These are phyloP conservation scores for Neosilurus hyrtlii DNA, from an alignment of 2,797 vertebrate species.

Conservation along the genomic window DNA sequence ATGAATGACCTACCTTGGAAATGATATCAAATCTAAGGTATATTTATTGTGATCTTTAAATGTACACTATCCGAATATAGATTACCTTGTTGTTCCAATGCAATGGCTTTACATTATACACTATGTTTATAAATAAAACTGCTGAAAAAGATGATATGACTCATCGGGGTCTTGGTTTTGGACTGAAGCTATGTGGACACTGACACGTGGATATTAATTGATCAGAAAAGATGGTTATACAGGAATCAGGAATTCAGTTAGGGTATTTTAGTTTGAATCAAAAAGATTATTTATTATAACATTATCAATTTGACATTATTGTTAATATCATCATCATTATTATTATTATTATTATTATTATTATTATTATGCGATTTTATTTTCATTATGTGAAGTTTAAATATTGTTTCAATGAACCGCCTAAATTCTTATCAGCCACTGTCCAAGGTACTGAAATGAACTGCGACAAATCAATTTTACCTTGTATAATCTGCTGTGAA, in stretches of 20 bases:
- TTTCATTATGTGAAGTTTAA: background rate
- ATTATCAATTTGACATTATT: background rate
- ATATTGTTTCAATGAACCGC: background rate
- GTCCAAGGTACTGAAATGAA: slow-evolving; percentile 69
- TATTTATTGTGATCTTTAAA: slow-evolving; percentile 97
- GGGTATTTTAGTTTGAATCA: background rate
- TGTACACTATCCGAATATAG: slow-evolving; percentile 78
- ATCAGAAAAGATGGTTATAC: background rate
- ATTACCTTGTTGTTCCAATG: slow-evolving; percentile 83
- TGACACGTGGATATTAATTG: background rate
- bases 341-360: no score
- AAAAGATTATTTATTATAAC: background rate
- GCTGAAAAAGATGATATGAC: slow-evolving; percentile 64
- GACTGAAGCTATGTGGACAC: background rate
- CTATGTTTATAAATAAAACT: slow-evolving; percentile 99
- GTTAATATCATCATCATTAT: background rate
- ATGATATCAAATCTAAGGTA: slow-evolving; percentile 75
- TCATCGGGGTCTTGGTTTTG: background rate
- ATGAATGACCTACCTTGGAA: slow-evolving; percentile 67
- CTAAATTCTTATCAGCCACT: slow-evolving; percentile 47
- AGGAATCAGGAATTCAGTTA: background rate
- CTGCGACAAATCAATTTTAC: background rate
- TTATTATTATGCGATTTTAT: background rate
- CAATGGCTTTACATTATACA: slow-evolving; percentile 90
- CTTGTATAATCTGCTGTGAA: background rate